These are phyloP conservation scores for Diplodus sargus DNA, from an alignment of 2,797 vertebrate species.

Conservation along the genomic window DNA sequence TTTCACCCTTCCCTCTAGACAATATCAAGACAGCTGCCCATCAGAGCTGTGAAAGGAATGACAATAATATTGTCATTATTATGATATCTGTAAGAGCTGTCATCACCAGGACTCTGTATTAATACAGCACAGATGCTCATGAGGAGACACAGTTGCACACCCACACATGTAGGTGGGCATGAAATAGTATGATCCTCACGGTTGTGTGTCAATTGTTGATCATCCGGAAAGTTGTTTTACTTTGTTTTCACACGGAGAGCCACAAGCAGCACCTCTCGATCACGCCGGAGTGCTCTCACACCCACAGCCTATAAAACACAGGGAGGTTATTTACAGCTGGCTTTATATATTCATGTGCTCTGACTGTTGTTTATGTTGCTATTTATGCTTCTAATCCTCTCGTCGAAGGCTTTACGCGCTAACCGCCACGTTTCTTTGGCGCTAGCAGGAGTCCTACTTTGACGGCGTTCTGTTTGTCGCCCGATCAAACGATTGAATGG, in stretches of 20 bases:
- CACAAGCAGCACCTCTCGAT: constrained; percentile 7
- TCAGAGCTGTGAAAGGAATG: not conserved
- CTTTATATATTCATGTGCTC: constrained; percentile 32
- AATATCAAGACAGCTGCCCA: not conserved
- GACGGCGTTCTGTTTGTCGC: constrained; percentile 37
- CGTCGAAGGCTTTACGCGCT: constrained; percentile 27
- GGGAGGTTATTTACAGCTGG: constrained; percentile 23
- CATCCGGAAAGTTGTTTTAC: constrained; percentile 16
- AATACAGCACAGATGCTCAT: constrained; percentile 17
- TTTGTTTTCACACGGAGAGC: constrained; percentile 27
- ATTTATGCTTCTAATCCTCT: constrained; percentile 59
- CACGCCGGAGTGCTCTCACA: constrained; percentile 26
- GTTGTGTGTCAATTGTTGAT: constrained; percentile 5
- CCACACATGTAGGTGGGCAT: constrained; percentile 21
- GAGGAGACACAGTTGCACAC: constrained; percentile 19
- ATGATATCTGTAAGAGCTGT: not conserved
- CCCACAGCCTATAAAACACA: constrained; percentile 18
- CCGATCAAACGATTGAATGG: constrained; percentile 42
- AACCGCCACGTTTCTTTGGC: constrained; percentile 45
- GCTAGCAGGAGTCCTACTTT: constrained; percentile 18
- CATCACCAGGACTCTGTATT: not conserved
- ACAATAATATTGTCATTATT: not conserved
- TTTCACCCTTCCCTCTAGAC: too few relatives aligned
- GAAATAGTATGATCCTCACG: constrained; percentile 13
- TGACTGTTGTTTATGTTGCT: constrained; percentile 26